Evolutionary conservation across 1,140 invertebrate genomes (phyloP).

Genomic region (Lycorma delicatula): DNA sequence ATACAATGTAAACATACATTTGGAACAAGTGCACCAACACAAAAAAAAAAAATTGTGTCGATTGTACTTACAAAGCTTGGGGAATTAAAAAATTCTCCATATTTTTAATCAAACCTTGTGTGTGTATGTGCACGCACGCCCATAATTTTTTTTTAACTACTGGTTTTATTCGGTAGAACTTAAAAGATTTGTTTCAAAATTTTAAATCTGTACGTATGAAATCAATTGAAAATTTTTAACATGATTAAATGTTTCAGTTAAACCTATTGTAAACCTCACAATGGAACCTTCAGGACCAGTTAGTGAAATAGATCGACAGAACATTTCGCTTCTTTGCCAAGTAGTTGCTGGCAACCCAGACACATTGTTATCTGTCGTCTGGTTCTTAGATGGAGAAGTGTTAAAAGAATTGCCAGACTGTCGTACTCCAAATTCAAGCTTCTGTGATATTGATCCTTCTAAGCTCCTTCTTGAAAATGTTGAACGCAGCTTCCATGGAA

Average conservation of each 20-base stretch:
- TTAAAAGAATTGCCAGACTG: conserved; percentile 79
- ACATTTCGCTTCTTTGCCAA: conserved; percentile 74
- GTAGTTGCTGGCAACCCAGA: conserved; percentile 52
- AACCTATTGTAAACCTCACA: conserved; percentile 62
- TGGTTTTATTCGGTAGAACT: no score
- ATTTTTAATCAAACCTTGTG: no score
- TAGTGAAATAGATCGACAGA: conserved; percentile 66
- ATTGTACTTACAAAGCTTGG: no score
- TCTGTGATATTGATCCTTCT: conserved; percentile 77
- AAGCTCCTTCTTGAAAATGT: conserved; percentile 73
- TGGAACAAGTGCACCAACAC: no score
- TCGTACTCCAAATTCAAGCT: conserved; percentile 33
- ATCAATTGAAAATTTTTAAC: no score
- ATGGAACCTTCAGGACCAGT: conserved; percentile 68
- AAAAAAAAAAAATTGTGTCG: no score
- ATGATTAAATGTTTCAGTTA: conserved; percentile 47
- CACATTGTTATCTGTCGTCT: conserved; percentile 45
- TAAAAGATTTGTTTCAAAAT: no score
- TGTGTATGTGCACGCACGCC: no score
- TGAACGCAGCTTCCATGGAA: conserved; percentile 76
- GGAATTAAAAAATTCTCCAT: no score
- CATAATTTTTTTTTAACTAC: no score
- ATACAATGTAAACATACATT: no score
- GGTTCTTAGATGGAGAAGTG: conserved; percentile 74
- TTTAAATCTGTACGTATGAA: no score